These are phyloP conservation scores for Smittia aterrima DNA, from an alignment of 2,888 invertebrate genomes.

Conservation along the genomic window DNA sequence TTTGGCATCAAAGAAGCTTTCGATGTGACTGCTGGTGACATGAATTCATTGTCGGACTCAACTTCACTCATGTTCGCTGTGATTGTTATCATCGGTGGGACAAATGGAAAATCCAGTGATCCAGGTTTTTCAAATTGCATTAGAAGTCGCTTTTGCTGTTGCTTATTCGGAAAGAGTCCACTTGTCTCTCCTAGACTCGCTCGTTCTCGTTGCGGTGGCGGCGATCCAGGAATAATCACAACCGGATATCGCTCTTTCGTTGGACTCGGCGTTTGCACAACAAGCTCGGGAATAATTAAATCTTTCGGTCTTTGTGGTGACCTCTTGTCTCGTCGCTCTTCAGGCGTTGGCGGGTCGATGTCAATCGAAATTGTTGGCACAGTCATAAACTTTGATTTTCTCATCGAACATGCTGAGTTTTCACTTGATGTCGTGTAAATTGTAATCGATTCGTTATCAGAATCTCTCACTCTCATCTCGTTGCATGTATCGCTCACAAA, in stretches of 20 bases:
- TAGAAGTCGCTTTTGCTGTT: constrained; percentile 55
- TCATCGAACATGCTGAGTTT: constrained; percentile 46
- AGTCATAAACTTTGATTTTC: constrained; percentile 56
- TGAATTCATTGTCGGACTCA: constrained; percentile 70
- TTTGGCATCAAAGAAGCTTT: constrained; percentile 53
- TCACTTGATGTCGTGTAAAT: constrained; percentile 42
- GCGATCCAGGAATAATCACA: constrained; percentile 57
- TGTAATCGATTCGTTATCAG: constrained; percentile 44
- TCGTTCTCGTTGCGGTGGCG: constrained; percentile 56
- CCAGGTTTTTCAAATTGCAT: constrained; percentile 62
- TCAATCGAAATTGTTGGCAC: constrained; percentile 46
- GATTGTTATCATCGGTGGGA: constrained; percentile 69
- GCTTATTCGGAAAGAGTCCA: constrained; percentile 52
- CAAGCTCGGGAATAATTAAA: constrained; percentile 63
- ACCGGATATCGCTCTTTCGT: constrained; percentile 58
- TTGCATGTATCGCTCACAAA: constrained; percentile 42
- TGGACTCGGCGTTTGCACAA: constrained; percentile 68
- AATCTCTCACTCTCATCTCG: constrained; percentile 44
- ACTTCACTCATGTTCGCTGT: constrained; percentile 73
- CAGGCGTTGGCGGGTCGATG: constrained; percentile 48
- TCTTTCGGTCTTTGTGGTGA: constrained; percentile 52
- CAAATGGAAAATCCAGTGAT: constrained; percentile 61
- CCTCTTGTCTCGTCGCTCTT: constrained; percentile 46
- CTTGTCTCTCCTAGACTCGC: constrained; percentile 52
- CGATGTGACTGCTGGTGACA: constrained; percentile 62